Base-by-base conservation (phyloP, 2,113 vertebrate genomes). In the Dromaius novaehollandiae region DNA sequence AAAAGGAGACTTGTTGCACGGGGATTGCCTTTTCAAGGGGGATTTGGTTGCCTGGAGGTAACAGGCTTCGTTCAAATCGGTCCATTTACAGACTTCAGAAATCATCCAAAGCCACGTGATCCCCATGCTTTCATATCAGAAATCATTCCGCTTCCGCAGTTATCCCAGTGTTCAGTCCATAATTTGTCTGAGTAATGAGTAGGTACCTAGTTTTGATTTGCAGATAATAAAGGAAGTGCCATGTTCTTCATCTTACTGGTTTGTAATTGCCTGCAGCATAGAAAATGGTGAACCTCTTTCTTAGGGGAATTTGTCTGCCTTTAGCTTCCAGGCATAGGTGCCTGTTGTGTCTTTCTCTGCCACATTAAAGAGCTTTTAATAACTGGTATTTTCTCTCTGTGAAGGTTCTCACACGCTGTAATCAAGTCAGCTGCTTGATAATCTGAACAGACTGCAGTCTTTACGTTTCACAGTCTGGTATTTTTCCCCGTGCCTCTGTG, bases 311-410 rank as follows among this genome's bases (percentile, higher is more conserved):
- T 84, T 84, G 73, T 69, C 77, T 94, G 70, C 64, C 6, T 92
- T 94, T 88, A 82, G 87, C 93, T 96, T 61, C 91, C 85, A 93
- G 93, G 84, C 89, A 51, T 53, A 77, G 89, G 91, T 76, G 84
- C 89, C 82, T 95, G 75, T 89, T 88, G 75, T 95, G 84, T 70
- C 60, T 93, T 86, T 88, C 86, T 89, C 66, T 82, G 87, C 68
- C 78, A 3, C 89, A 83, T 93, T 95, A 90, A 83, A 86, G 84
- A 87, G 89, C 82, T 89, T 95, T 96, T 97, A 94, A 86, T 95
- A 95, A 88, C 2, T 38, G 78, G 36, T 71, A 65, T 95, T 97
- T 97, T 97, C 89, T 82, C 90, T 83, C 89, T 55, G 50, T 63
- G 94, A 71, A 93, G 60, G 68, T 89, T 92, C 84, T 94, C 46